Base-by-base conservation (phyloP, 2,113 vertebrate species). In the Ascaphus truei region DNA sequence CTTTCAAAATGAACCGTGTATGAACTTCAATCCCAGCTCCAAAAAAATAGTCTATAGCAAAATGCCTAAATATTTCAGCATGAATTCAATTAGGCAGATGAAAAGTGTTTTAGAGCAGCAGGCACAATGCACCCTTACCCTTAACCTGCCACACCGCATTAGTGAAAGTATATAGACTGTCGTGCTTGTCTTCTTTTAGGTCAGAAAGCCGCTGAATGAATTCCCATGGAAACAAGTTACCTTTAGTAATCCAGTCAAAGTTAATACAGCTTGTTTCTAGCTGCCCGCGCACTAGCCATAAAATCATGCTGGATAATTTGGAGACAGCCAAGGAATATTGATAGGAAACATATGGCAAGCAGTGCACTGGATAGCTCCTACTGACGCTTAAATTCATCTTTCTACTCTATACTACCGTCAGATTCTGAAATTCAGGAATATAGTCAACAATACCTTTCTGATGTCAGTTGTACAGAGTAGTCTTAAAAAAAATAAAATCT, bases 11-110 rank as follows among this genome's bases (percentile, higher is more conserved):
- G 76, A 77, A 45, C 68, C 52, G 18, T 63, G 71, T 68, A 64
- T 75, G 67, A 66, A 75, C 68, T 57, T 65, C 64, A 53, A 73
- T 20, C 58, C 56, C 4, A 57, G 23, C 41, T 39, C 4, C 5
- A 5, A 13, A 48, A 27, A 67, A 15, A 61, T 23, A 33, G 33
- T 51, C 56, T 41, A 15, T 5, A 61, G 57, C 60, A n/a, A n/a
- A n/a, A n/a, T n/a, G n/a, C n/a, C n/a, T 71, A 63, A 78, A 72
- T 72, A 73, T 69, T 82, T 83, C 62, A 76, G 64, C 53, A 41
- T 53, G 60, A 47, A 12, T 64, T 34, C 67, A 75, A 56, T 47
- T 8, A 73, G 55, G 62, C 29, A 52, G 45, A 82, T 68, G 63
- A 59, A 80, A 67, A 60, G 10, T n/a, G 36, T 26, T 51, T 72